These are phyloP conservation scores for Peucedramus taeniatus DNA, from an alignment of 2,113 vertebrate genomes.

Conservation along the genomic window DNA sequence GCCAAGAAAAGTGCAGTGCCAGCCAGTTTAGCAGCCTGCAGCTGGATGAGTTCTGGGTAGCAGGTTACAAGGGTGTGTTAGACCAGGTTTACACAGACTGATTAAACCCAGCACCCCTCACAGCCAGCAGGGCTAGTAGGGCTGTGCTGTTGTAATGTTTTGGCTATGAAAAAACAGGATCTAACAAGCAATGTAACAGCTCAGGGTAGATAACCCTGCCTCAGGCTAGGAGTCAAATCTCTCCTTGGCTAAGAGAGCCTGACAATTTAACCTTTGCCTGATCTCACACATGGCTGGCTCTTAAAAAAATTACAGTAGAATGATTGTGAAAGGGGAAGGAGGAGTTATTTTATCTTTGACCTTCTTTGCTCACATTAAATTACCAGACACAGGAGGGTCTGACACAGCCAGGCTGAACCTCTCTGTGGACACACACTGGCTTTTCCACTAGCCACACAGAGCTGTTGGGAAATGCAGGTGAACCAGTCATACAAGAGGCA, in stretches of 20 bases:
- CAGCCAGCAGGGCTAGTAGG: background rate
- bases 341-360: background rate
- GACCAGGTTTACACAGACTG: background rate
- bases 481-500: accelerated
- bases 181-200: background rate
- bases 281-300: background rate
- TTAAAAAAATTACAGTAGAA: slow-evolving; percentile 7
- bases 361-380: background rate
- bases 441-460: background rate
- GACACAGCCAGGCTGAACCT: background rate
- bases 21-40: background rate
- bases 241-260: background rate
- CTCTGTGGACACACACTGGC: background rate
- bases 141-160: background rate
- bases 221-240: background rate
- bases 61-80: background rate
- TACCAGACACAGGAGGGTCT: background rate
- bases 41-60: background rate
- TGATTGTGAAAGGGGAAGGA: background rate
- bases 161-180: background rate
- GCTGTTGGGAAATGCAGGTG: background rate
- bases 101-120: background rate
- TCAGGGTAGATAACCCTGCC: background rate
- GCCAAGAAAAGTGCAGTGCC: background rate
- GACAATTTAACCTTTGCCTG: slow-evolving; percentile 47